phyloP scores from a whole-genome alignment of 2,797 vertebrate genomes.

The Sphenopsis melanotis region DNA sequence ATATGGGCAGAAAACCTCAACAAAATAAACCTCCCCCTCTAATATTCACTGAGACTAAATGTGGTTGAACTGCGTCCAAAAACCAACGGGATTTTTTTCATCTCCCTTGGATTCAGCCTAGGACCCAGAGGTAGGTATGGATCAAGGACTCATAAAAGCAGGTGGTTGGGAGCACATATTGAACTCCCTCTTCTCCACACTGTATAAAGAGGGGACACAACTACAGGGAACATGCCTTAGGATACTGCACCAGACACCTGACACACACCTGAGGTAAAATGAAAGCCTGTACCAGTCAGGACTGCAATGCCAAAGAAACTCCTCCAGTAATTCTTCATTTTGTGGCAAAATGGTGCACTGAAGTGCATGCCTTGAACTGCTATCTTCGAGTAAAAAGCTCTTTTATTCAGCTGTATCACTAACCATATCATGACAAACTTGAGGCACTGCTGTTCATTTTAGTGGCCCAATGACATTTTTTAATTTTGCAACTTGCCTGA shows the following conservation, averaged over 20 bases:
- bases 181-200: neutral
- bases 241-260: neutral
- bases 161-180: neutral
- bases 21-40: neutral
- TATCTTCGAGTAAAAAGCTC: neutral
- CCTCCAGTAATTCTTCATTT: neutral
- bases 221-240: neutral
- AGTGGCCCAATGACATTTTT: neutral
- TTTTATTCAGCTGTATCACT: neutral
- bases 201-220: neutral
- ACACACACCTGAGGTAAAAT: neutral
- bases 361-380: neutral
- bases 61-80: neutral
- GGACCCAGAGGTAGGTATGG: neutral
- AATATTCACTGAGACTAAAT: neutral
- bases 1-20: neutral
- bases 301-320: neutral
- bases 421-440: neutral
- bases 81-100: accelerated
- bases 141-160: neutral
- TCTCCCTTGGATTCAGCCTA: neutral
- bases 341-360: neutral
- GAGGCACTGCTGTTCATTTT: neutral
- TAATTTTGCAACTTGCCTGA: neutral
- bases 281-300: neutral